Percentiles rank a stretch among this genome's conserved stretches.
These are phyloP conservation scores for Ecliptopera silaceata DNA, from an alignment of 2,888 invertebrate species.

Conservation along the genomic window DNA sequence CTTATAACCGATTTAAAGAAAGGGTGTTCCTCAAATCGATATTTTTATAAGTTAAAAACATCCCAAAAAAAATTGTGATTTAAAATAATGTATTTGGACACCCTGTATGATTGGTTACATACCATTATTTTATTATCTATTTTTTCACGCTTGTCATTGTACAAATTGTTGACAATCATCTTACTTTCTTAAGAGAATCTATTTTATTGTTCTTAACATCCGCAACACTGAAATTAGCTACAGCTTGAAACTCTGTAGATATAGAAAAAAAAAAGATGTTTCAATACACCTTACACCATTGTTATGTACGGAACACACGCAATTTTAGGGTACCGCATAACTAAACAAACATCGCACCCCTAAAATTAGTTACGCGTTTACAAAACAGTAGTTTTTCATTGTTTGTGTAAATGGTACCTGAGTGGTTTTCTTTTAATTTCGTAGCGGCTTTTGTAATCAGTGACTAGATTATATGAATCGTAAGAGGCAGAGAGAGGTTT, in stretches of 20 bases:
- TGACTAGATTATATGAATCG: too few species aligned
- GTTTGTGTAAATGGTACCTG: slow-evolving; percentile 16
- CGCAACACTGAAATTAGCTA: slow-evolving; percentile 36
- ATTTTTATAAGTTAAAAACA: too few species aligned
- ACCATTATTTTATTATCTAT: too few species aligned
- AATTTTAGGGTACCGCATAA: slow-evolving; percentile 34
- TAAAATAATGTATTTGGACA: too few species aligned
- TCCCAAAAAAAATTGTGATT: too few species aligned
- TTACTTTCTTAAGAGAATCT: neutral
- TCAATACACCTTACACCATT: slow-evolving; percentile 2
- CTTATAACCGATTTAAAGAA: too few species aligned
- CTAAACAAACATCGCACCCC: slow-evolving; percentile 22
- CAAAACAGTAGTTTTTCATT: slow-evolving; percentile 29
- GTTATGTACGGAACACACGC: slow-evolving; percentile 30
- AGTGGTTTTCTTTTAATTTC: neutral
- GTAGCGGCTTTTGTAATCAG: neutral
- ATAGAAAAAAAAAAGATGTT: too few species aligned
- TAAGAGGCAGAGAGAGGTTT: too few species aligned
- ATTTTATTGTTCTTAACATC: neutral
- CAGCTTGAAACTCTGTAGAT: slow-evolving; percentile 25
- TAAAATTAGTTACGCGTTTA: slow-evolving; percentile 36
- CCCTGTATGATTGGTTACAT: too few species aligned
- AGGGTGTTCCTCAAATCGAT: too few species aligned
- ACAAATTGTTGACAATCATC: too few species aligned
- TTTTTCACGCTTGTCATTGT: too few species aligned